Conservation (phyloP, 2,113 vertebrate genomes). For the Orientallactaga bullata region DNA sequence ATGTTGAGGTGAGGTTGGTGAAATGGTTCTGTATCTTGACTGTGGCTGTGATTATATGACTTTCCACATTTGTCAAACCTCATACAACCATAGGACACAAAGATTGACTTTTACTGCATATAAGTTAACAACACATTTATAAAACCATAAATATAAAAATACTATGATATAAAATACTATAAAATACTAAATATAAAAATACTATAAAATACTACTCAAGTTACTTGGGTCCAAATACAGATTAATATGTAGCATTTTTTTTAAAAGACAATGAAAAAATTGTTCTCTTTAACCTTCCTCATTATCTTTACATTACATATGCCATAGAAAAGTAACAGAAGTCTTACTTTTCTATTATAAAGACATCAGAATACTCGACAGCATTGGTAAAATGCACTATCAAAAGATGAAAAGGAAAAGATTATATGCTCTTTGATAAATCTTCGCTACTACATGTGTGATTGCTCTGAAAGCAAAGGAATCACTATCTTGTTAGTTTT, state of each 20-base stretch:
- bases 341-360: constrained; percentile 54
- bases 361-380: constrained; percentile 6
- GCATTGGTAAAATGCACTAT: constrained; percentile 41
- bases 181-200: no score
- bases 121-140: constrained; percentile 5
- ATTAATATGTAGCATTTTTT: background rate
- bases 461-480: background rate
- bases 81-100: background rate
- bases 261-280: constrained; percentile 50
- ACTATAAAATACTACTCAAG: background rate
- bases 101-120: background rate
- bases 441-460: constrained; percentile 6
- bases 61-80: constrained; percentile 30
- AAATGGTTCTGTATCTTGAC: constrained; percentile 1
- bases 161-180: no score
- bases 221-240: background rate
- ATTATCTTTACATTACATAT: constrained; percentile 30
- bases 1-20: background rate
- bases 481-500: constrained; percentile 50
- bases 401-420: constrained; percentile 29
- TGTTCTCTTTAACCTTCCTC: constrained; percentile 41
- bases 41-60: background rate
- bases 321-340: constrained; percentile 43
- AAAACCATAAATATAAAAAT: constrained; percentile 12
- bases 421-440: constrained; percentile 42